Evolutionary conservation across 2,888 invertebrate species (phyloP).

Genomic region (Rapana venosa): DNA sequence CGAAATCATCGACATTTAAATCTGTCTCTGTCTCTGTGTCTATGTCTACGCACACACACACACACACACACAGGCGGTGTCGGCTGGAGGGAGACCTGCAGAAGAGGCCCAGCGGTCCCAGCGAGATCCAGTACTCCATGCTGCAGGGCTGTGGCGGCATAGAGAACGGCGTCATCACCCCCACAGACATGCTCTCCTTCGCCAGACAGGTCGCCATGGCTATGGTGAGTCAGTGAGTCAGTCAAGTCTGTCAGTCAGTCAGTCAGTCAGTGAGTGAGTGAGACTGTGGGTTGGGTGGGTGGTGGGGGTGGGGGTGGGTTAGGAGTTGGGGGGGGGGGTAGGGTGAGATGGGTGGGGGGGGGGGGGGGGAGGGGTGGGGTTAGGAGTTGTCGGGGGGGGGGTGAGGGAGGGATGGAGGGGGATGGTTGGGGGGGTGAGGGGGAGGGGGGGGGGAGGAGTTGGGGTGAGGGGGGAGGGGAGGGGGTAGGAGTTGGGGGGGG

Average conservation of each 20-base stretch:
- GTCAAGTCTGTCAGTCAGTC: too few relatives aligned
- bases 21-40: neutral
- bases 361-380: too few relatives aligned
- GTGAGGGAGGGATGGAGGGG: too few relatives aligned
- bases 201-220: slow-evolving; percentile 90
- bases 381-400: neutral
- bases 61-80: slow-evolving; percentile 74
- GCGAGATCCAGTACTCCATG: slow-evolving; percentile 70
- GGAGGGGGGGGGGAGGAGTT: too few relatives aligned
- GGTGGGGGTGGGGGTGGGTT: neutral
- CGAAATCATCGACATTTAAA: too few relatives aligned
- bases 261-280: too few relatives aligned
- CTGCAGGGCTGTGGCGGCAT: slow-evolving; percentile 71
- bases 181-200: slow-evolving; percentile 87
- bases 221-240: slow-evolving; percentile 84
- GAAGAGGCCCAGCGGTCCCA: slow-evolving; percentile 59
- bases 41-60: too few relatives aligned
- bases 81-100: slow-evolving; percentile 71
- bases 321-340: neutral
- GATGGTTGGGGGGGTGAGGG: neutral
- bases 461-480: too few relatives aligned
- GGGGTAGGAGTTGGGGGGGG: neutral
- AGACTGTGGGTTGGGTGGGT: neutral
- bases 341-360: neutral
- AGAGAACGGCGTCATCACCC: slow-evolving; percentile 78